Evolutionary conservation across 2,888 invertebrate species (phyloP).

Genomic region (Axea sp.): DNA sequence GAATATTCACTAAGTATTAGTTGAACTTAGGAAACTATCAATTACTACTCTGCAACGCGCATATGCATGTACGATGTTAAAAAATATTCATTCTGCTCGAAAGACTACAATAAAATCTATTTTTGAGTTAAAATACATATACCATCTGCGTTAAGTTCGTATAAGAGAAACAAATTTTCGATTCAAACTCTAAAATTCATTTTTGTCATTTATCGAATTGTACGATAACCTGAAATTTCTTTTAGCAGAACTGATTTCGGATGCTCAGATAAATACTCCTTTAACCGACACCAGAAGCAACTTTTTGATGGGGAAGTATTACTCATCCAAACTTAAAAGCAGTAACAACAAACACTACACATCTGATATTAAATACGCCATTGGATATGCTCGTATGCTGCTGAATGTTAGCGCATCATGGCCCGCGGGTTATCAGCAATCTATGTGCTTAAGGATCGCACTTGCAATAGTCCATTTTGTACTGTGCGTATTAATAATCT

Average conservation of each 20-base stretch:
- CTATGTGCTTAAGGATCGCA: neutral
- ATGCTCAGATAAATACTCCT: too few species aligned
- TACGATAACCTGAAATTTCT: too few species aligned
- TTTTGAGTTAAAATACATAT: too few species aligned
- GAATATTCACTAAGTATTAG: conserved; percentile 21
- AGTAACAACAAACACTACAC: conserved; percentile 4
- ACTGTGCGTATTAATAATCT: neutral
- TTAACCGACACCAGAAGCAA: too few species aligned
- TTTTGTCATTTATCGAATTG: too few species aligned
- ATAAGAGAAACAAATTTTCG: too few species aligned
- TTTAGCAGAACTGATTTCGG: too few species aligned
- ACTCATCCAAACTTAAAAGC: too few species aligned
- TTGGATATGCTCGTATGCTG: neutral
- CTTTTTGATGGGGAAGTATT: too few species aligned
- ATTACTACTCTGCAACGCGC: conserved; percentile 21
- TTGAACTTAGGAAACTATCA: conserved; percentile 19
- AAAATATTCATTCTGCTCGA: neutral
- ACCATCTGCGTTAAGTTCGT: neutral
- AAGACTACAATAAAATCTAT: neutral
- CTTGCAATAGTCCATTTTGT: neutral
- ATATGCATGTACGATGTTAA: conserved; percentile 4
- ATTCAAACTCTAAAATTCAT: too few species aligned
- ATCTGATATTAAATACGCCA: conserved; percentile 10
- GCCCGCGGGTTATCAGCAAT: neutral
- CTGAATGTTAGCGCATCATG: conserved; percentile 15